A percentile compares a stretch with the other conserved stretches of the same genome.
Evolutionary conservation across 2,113 vertebrate species (phyloP).

Genomic region (Solea senegalensis): DNA sequence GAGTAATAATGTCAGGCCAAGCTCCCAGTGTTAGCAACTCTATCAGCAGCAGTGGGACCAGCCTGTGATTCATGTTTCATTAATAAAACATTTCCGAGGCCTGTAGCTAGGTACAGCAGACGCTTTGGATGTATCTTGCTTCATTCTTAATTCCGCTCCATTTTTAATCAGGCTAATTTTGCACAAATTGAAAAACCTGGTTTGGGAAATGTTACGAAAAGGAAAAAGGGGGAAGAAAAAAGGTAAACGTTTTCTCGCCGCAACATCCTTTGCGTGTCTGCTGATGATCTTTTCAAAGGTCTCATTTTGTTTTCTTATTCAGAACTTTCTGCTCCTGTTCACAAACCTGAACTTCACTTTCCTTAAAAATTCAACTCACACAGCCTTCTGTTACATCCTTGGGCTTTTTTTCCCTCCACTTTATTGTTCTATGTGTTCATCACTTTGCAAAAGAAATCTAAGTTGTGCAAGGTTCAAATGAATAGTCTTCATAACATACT

Average conservation of each 20-base stretch:
- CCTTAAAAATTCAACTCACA: neutral
- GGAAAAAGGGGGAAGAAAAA: constrained; percentile 35
- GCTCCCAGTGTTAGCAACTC: constrained; percentile 64
- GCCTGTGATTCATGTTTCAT: constrained; percentile 76
- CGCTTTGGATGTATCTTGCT: constrained; percentile 66
- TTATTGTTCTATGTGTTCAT: constrained; percentile 30
- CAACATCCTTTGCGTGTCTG: constrained; percentile 1
- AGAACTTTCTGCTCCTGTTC: neutral
- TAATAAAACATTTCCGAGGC: constrained; percentile 75
- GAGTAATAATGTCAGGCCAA: constrained; percentile 71
- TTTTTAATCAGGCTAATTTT: constrained; percentile 78
- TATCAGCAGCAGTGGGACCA: constrained; percentile 58
- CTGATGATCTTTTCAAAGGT: constrained; percentile 2
- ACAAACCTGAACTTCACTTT: constrained; percentile 18
- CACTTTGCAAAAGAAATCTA: constrained; percentile 23
- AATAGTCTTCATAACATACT: no score
- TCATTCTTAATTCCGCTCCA: constrained; percentile 71
- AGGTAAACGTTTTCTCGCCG: constrained; percentile 7
- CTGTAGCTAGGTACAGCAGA: constrained; percentile 56
- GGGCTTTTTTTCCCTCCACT: neutral
- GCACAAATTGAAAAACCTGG: constrained; percentile 55
- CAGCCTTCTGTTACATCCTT: neutral
- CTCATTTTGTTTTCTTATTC: neutral
- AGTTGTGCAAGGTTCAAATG: neutral
- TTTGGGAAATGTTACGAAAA: constrained; percentile 41